Evolutionary conservation across 2,113 vertebrate species (phyloP), one percentile per base, ranked within the genome.

Genomic region (Nycticryphes semicollaris): DNA sequence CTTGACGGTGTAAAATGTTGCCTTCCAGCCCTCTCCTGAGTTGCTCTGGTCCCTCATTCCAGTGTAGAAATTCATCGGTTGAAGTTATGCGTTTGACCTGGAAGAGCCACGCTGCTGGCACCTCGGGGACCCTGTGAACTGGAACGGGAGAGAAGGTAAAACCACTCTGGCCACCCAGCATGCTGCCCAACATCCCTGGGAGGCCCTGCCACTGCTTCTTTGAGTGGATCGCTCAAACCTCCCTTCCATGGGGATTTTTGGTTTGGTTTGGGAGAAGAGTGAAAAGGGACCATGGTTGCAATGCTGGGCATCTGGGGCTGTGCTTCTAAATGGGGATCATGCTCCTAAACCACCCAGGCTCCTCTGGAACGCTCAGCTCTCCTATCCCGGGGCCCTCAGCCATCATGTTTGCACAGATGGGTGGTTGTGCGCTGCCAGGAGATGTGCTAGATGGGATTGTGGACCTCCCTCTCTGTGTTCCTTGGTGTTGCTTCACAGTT

Each of bases 131-230:
- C 37, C 59, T 85, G 78, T 96, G 93, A 97, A 37, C 72, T 70
- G 87, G 4, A 85, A 85, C 67, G 22, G 94, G 89, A 97, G 90
- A 89, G 31, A 60, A 97, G 94, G 93, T 97, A 95, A 95, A 76
- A 63, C 12, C 0, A 2, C 59, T 74, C 48, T 56, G 86, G 35
- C 1, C 57, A 4, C 41, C 24, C 81, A 23, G 28, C 39, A 47
- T 6, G 35, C 70, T 86, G 83, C 89, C 87, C 75, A 9, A 39
- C 79, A 64, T 6, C 92, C 87, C 8, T 2, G 4, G 1, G 13
- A 27, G 79, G 18, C 21, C 63, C 62, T 73, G 28, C 37, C 57
- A 3, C 20, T 14, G 45, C 23, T 72, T 1, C 68, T n/a, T 9
- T 7, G 63, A 25, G 80, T 5, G 83, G 23, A 3, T 77, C 53